These are phyloP conservation scores for Drosophila nr. perissopoda DNA, from an alignment of 2,888 invertebrate genomes.

Conservation along the genomic window DNA sequence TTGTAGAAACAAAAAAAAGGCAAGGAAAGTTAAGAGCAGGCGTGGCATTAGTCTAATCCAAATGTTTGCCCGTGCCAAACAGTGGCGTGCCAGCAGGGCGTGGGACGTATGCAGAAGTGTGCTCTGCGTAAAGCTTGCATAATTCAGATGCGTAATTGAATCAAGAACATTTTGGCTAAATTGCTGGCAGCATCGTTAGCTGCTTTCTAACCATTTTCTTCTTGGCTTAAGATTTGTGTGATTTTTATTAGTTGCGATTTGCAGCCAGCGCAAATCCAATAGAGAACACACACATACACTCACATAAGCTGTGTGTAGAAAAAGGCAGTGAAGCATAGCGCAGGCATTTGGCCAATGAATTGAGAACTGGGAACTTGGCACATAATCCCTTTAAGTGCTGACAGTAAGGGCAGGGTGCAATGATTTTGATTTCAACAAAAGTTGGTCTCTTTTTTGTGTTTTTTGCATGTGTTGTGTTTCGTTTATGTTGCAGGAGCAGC, in stretches of 20 bases:
- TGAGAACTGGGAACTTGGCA: slow-evolving; percentile 60
- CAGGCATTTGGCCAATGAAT: slow-evolving; percentile 54
- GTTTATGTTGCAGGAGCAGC: slow-evolving; percentile 36
- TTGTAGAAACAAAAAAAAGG: slow-evolving; percentile 46
- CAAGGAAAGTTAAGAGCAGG: slow-evolving; percentile 25
- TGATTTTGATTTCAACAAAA: slow-evolving; percentile 57
- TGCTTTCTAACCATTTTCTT: slow-evolving; percentile 56
- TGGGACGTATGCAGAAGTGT: slow-evolving; percentile 1
- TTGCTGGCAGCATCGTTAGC: slow-evolving; percentile 52
- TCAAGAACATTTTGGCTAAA: slow-evolving; percentile 70
- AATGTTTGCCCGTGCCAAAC: slow-evolving; percentile 38
- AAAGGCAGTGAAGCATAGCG: slow-evolving; percentile 34
- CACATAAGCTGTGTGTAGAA: slow-evolving; percentile 7
- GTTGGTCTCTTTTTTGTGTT: slow-evolving; percentile 39
- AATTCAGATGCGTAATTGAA: slow-evolving; percentile 73
- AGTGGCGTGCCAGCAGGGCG: not conserved
- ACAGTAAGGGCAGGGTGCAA: slow-evolving; percentile 1
- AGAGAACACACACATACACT: slow-evolving; percentile 25
- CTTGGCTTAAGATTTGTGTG: slow-evolving; percentile 65
- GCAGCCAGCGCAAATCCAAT: slow-evolving; percentile 61
- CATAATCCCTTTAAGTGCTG: slow-evolving; percentile 64
- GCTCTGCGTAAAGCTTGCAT: slow-evolving; percentile 59
- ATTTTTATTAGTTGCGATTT: slow-evolving; percentile 75
- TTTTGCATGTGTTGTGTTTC: slow-evolving; percentile 65
- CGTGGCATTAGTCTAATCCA: slow-evolving; percentile 48